Percentiles rank a stretch among this genome's conserved stretches.
Conservation (phyloP, 2,113 vertebrate species). For the Montifringilla adamsi region DNA sequence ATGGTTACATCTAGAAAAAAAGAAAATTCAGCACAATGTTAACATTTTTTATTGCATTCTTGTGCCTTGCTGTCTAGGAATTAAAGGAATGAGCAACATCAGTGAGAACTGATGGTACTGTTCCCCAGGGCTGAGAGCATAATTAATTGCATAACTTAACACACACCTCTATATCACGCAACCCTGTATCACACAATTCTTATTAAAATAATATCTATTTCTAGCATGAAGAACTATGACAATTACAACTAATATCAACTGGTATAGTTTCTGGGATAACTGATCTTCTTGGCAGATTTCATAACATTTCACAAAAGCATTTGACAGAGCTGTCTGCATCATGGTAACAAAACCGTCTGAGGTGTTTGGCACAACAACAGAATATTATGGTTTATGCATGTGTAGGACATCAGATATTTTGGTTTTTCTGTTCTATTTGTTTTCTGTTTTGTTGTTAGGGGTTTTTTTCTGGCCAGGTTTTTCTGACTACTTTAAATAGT, state of each 20-base stretch:
- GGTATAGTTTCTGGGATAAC: neutral
- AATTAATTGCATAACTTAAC: neutral
- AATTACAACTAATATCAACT: neutral
- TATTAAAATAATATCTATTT: neutral
- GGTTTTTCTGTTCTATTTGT: neutral
- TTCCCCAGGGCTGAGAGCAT: neutral
- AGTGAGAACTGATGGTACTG: neutral
- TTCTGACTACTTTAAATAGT: neutral
- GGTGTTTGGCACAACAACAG: neutral
- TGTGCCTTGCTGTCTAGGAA: neutral
- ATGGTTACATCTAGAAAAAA: neutral
- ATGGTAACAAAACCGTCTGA: neutral
- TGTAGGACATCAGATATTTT: neutral
- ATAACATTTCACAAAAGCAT: neutral
- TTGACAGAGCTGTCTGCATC: neutral
- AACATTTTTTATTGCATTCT: neutral
- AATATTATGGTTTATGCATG: neutral
- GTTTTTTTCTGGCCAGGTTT: fast-evolving
- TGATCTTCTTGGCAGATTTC: neutral
- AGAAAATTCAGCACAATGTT: neutral
- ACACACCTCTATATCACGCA: neutral
- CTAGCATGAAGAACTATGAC: neutral
- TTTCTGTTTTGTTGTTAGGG: neutral
- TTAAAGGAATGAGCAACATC: neutral
- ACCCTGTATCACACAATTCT: neutral